Base-by-base conservation (phyloP, 2,888 invertebrate species). In the Epirrhoe tristata region DNA sequence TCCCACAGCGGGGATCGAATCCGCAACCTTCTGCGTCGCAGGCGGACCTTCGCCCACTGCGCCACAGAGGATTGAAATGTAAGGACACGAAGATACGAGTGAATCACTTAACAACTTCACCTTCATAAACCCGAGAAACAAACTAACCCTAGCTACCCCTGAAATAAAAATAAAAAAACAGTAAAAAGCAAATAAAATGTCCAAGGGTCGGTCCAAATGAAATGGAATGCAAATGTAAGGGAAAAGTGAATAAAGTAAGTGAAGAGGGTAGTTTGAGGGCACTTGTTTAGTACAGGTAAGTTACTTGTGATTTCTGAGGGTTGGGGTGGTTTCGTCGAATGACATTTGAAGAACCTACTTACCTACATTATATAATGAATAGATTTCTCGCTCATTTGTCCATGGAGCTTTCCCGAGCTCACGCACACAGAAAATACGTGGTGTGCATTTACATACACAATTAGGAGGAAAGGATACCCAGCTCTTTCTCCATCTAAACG, bases 201-300 rank as follows among this genome's bases (percentile, higher is more conserved):
- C 87, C 84, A 63, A 81, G 78, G 70, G 69, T 62, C 71, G 72
- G 77, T 77, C 77, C 82, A 86, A 89, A 90, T 90, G 88, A 90
- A 89, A 91, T 90, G 90, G 89, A 88, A 91, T 91, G 91, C 89
- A 90, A 91, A 91, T 91, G 88, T 82, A 74, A 73, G 55, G 65
- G 64, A 66, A 65, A 61, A 52, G 79, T 54, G 66, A 80, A 83
- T 81, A 82, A 82, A 85, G 77, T 80, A 78, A 80, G 76, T 74
- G 72, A 75, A 75, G 66, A 53, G 77, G 79, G 76, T 73, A 75
- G 69, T 60, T 57, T 63, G 8, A 51, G 32, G 32, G 50, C 43
- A 58, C 60, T 71, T 73, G 69, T 70, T 70, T 71, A 56, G 56
- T 61, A 56, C 56, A 56, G 24, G 56, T 62, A 56, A 53, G 31